A percentile compares a stretch with the other conserved stretches of the same genome.
Conservation (phyloP, 2,888 invertebrate species). For the Agrochola litura region DNA sequence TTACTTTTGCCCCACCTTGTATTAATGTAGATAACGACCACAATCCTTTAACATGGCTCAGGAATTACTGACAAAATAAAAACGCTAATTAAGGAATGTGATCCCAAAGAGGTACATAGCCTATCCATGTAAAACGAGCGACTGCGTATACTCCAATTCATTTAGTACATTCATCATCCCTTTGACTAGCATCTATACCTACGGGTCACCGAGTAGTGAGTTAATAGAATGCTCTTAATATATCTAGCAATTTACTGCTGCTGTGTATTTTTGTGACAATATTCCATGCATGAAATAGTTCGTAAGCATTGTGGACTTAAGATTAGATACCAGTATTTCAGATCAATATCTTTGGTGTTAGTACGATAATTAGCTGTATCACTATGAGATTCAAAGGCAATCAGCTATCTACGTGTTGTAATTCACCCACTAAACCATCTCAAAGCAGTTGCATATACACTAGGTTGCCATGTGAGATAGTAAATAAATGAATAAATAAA, state of each 20-base stretch:
- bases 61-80: not conserved
- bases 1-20: too few species aligned
- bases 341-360: not conserved
- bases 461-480: not conserved
- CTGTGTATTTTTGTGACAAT: not conserved
- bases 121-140: not conserved
- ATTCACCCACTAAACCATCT: not conserved
- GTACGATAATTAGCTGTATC: not conserved
- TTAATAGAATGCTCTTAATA: conserved; percentile 6
- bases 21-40: not conserved
- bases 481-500: too few species aligned
- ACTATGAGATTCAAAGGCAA: not conserved
- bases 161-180: conserved; percentile 31
- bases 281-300: not conserved
- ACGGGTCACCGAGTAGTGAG: conserved; percentile 16
- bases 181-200: conserved; percentile 34
- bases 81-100: not conserved
- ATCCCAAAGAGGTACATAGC: conserved; percentile 10
- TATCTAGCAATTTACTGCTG: not conserved
- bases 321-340: not conserved
- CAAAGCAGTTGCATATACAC: too few species aligned
- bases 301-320: not conserved
- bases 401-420: not conserved
- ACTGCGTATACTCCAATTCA: conserved; percentile 25
- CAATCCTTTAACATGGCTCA: not conserved